Evolutionary conservation across 2,888 invertebrate genomes (phyloP), one percentile per base, ranked within the genome.

Genomic region (Polymixis flavicincta): DNA sequence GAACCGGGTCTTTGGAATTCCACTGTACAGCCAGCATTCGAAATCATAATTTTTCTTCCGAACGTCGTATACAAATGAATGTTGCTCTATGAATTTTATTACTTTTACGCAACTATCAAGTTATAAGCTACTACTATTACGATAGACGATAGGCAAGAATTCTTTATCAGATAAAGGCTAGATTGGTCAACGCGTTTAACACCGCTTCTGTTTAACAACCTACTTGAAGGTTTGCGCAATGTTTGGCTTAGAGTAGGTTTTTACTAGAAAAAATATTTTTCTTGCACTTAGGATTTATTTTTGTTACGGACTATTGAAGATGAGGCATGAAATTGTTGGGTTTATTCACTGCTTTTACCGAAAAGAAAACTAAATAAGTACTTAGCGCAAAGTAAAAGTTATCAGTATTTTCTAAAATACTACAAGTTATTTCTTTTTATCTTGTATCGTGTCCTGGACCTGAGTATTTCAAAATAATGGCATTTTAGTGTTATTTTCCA

Each of bases 81-180:
- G 70, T 67, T 48, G 55, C 25, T 77, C 71, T 66, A 72, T 80
- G 60, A 70, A 76, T 77, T 74, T 71, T 69, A 72, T 75, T 57
- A 67, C 28, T 64, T 48, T 83, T 83, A 71, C 71, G 68, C 70
- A 82, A 80, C 65, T 74, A 61, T 37, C 22, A 32, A 59, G 37
- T 37, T 69, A 45, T 19, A 50, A 17, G 28, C 25, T 73, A 63
- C 25, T 65, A 45, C 25, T 72, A 80, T 71, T 83, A 67, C 76
- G 60, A 83, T 72, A 79, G 63, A 67, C 76, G 60, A 83, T 72
- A 79, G 63, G 69, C 54, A 71, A 64, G 54, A 72, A 59, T 74
- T 77, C 66, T 81, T 83, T 84, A 83, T 83, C 84, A 78, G 83
- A 84, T 83, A 77, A 76, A 71, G 32, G 60, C 67, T 73, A 76